Conservation (phyloP, 2,888 invertebrate genomes). For the Eristalis intricaria region DNA sequence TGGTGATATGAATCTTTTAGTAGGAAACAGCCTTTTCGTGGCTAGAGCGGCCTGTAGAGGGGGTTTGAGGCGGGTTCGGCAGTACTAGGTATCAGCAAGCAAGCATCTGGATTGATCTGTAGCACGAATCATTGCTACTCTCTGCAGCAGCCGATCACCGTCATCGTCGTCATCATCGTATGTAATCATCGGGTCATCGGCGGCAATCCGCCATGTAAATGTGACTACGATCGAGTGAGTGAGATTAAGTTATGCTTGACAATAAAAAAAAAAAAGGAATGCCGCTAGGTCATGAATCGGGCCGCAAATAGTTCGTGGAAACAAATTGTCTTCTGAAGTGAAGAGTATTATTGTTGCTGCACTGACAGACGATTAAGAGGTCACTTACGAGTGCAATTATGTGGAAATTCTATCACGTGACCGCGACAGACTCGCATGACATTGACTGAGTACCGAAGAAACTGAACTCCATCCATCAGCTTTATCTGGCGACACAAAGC, state of each 20-base stretch:
- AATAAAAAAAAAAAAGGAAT: constrained; percentile 35
- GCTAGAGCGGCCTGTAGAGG: no score
- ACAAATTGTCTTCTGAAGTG: constrained; percentile 49
- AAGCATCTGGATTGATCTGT: constrained; percentile 69
- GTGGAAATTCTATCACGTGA: constrained; percentile 61
- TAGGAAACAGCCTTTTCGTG: constrained; percentile 34
- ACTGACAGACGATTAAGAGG: constrained; percentile 62
- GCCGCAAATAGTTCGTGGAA: constrained; percentile 43
- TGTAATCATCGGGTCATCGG: constrained; percentile 60
- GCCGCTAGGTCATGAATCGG: constrained; percentile 59
- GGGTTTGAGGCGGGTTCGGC: no score
- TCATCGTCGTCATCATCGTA: constrained; percentile 28
- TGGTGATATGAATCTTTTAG: constrained; percentile 59
- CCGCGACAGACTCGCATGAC: constrained; percentile 39
- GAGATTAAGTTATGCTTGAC: constrained; percentile 48
- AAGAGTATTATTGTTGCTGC: neutral
- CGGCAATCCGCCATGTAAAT: constrained; percentile 37
- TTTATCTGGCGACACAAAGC: constrained; percentile 35
- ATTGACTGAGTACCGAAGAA: constrained; percentile 60
- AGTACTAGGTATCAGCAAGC: constrained; percentile 13
- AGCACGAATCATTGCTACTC: constrained; percentile 67
- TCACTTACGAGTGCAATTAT: constrained; percentile 58
- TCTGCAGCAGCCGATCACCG: constrained; percentile 56
- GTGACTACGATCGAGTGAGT: constrained; percentile 56
- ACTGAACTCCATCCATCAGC: constrained; percentile 49